Evolutionary conservation across 2,113 vertebrate species (phyloP).

Genomic region (Sinocyclocheilus rhinocerous): DNA sequence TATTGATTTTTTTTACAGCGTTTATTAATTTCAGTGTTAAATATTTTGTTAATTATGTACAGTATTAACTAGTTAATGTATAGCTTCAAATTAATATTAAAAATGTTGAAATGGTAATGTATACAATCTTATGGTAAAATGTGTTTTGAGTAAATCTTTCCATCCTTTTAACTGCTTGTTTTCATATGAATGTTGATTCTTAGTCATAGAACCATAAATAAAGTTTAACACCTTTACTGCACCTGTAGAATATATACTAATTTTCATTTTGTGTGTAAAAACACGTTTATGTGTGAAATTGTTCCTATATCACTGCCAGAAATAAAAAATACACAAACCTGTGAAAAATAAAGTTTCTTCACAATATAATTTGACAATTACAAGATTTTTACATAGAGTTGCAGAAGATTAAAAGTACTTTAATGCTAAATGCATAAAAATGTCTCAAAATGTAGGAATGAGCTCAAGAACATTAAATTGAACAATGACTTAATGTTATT

Average conservation of each 20-base stretch:
- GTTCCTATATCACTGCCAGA: constrained; percentile 8
- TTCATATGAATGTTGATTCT: background rate
- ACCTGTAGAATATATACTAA: background rate
- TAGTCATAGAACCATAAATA: background rate
- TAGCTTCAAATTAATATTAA: background rate
- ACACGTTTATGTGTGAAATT: constrained; percentile 13
- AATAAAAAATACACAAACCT: background rate
- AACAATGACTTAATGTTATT: background rate
- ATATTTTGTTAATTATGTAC: background rate
- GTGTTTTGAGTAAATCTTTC: background rate
- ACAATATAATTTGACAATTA: background rate
- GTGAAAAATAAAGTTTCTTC: background rate
- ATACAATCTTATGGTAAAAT: background rate
- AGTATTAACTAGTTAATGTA: background rate
- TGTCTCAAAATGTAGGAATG: background rate
- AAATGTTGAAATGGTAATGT: background rate
- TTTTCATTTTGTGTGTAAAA: constrained; percentile 19
- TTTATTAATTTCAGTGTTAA: background rate
- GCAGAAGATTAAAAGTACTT: background rate
- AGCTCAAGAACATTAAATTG: background rate
- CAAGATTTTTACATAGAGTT: background rate
- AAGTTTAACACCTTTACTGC: background rate
- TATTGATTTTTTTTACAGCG: background rate
- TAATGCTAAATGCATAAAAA: background rate
- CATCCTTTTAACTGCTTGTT: background rate